Percentiles rank a stretch among this genome's conserved stretches.
Evolutionary conservation across 2,797 vertebrate species (phyloP).

Genomic region (Eulemur coronatus): DNA sequence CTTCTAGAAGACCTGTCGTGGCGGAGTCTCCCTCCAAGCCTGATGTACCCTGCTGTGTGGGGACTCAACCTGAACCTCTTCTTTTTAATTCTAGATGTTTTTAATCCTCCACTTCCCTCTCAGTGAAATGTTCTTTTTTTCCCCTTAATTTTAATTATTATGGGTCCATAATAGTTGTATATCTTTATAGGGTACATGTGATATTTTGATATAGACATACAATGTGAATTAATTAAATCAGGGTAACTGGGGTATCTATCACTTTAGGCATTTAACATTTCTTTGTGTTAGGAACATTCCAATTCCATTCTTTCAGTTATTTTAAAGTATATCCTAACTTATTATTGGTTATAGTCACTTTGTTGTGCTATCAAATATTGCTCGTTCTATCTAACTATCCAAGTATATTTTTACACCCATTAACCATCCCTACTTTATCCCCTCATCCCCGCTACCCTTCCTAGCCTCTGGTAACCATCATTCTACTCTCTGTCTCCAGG

Average conservation of each 20-base stretch:
- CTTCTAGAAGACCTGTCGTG: not conserved
- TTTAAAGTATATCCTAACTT: not conserved
- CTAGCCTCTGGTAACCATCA: not conserved
- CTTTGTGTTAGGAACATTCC: not conserved
- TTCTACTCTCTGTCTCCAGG: not conserved
- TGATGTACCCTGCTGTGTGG: not conserved
- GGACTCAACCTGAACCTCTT: not conserved
- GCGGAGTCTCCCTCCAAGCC: not conserved
- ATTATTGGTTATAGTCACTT: not conserved
- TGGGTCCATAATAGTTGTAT: not conserved
- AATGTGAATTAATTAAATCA: not conserved
- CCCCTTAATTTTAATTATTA: not conserved
- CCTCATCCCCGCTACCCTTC: not conserved
- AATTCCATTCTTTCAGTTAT: not conserved
- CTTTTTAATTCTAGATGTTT: not conserved
- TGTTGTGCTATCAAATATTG: not conserved
- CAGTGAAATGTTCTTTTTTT: not conserved
- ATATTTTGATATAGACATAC: not conserved
- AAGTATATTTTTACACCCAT: not conserved
- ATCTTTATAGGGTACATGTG: not conserved
- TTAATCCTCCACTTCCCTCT: not conserved
- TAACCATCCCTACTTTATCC: not conserved
- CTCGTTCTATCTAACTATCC: not conserved
- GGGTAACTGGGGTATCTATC: not conserved
- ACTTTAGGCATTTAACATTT: not conserved